A percentile compares a stretch with the other conserved stretches of the same genome.
phyloP scores from a whole-genome alignment of 2,888 invertebrate genomes.

The Trachelus iudaicus region DNA sequence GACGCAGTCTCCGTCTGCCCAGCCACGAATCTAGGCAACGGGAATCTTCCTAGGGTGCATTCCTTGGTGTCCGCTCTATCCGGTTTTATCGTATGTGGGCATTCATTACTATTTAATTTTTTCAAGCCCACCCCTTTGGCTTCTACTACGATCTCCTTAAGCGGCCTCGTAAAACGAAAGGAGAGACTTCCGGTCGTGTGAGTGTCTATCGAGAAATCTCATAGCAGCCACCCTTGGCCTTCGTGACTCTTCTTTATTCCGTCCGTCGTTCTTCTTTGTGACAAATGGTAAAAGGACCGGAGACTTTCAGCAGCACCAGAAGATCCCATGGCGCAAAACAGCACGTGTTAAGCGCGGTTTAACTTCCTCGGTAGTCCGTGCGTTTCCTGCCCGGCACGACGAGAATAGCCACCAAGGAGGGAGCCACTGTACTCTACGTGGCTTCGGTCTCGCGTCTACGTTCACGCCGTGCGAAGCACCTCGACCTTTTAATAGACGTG shows the following conservation, averaged over 20 bases:
- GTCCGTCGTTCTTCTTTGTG: not conserved
- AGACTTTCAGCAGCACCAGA: not conserved
- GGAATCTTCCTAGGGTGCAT: not conserved
- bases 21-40: not conserved
- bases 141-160: not conserved
- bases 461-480: not conserved
- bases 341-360: not conserved
- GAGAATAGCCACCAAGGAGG: not conserved
- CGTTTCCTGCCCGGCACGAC: not conserved
- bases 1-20: not conserved
- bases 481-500: not conserved
- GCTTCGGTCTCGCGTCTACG: not conserved
- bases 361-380: not conserved
- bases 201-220: not conserved
- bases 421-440: not conserved
- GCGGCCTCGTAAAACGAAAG: not conserved
- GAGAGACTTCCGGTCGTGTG: not conserved
- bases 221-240: not conserved
- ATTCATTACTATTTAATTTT: not conserved
- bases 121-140: not conserved
- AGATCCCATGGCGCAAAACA: not conserved
- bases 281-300: not conserved
- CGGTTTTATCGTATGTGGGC: not conserved
- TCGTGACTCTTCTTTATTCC: not conserved
- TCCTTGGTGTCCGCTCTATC: not conserved